Conservation (phyloP, 1,140 invertebrate genomes). For the Drosophila biarmipes region DNA sequence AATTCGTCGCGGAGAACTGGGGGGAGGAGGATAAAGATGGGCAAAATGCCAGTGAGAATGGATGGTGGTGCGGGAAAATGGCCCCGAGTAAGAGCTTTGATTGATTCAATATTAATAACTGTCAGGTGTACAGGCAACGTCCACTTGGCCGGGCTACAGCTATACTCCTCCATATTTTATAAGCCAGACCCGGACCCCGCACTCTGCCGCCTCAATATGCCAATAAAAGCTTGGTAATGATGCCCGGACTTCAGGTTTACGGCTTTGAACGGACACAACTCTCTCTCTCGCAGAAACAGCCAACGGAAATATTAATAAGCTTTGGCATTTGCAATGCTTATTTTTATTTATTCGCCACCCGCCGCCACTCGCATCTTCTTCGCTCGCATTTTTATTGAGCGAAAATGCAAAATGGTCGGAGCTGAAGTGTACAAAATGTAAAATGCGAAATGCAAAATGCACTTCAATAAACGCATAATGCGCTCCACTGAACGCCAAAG, state of each 20-base stretch:
- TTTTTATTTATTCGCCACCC: slow-evolving; percentile 55
- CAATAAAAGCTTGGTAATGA: slow-evolving; percentile 79
- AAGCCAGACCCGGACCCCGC: slow-evolving; percentile 14
- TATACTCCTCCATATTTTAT: slow-evolving; percentile 66
- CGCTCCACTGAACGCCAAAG: slow-evolving; percentile 72
- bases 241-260: slow-evolving; percentile 54
- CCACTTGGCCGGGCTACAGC: slow-evolving; percentile 27
- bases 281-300: slow-evolving; percentile 30
- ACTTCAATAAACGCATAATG: slow-evolving; percentile 74
- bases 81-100: slow-evolving; percentile 64
- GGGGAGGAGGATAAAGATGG: background rate
- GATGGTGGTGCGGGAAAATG: slow-evolving; percentile 5
- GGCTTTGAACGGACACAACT: slow-evolving; percentile 50
- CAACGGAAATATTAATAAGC: slow-evolving; percentile 79
- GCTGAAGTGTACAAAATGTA: slow-evolving; percentile 25
- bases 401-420: slow-evolving; percentile 53
- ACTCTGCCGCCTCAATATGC: slow-evolving; percentile 46
- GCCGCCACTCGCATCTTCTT: slow-evolving; percentile 9
- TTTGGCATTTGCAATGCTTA: slow-evolving; percentile 81
- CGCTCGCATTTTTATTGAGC: slow-evolving; percentile 37
- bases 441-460: slow-evolving; percentile 57
- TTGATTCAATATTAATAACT: slow-evolving; percentile 83
- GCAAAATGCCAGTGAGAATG: slow-evolving; percentile 13
- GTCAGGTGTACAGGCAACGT: slow-evolving; percentile 46
- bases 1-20: slow-evolving; percentile 94